Conservation (phyloP, 2,888 invertebrate species). For the Platycnemis pennipes region DNA sequence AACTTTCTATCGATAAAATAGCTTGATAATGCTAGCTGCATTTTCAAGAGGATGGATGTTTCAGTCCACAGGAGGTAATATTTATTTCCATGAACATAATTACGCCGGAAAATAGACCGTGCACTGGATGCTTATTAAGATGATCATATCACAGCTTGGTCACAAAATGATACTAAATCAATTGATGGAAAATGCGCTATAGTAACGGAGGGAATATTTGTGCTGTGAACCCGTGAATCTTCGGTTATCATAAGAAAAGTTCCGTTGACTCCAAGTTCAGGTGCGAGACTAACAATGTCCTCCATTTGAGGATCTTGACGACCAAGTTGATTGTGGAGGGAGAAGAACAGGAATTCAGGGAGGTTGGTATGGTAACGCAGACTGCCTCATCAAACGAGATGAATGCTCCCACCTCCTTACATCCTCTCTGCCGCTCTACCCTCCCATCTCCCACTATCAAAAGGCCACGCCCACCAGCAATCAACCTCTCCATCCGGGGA, state of each 20-base stretch:
- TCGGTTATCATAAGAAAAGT: neutral
- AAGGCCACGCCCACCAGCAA: neutral
- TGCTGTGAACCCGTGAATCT: no score
- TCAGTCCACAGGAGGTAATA: no score
- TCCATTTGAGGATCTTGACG: neutral
- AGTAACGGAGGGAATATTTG: no score
- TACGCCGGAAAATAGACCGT: no score
- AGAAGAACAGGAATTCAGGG: neutral
- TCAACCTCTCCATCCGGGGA: constrained; percentile 8
- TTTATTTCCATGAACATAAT: no score
- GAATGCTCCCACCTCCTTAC: constrained; percentile 28
- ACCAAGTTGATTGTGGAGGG: neutral
- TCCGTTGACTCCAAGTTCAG: neutral
- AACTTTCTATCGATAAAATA: no score
- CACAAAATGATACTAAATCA: no score
- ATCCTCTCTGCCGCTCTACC: neutral
- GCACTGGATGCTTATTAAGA: no score
- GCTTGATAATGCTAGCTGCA: no score
- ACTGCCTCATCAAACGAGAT: constrained; percentile 57
- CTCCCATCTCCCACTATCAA: neutral
- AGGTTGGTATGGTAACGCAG: neutral
- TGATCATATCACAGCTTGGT: no score
- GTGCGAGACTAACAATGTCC: neutral
- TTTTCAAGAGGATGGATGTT: no score
- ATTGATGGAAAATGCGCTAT: no score